Base-by-base conservation (phyloP, 2,888 invertebrate genomes). In the Acronicta alni region DNA sequence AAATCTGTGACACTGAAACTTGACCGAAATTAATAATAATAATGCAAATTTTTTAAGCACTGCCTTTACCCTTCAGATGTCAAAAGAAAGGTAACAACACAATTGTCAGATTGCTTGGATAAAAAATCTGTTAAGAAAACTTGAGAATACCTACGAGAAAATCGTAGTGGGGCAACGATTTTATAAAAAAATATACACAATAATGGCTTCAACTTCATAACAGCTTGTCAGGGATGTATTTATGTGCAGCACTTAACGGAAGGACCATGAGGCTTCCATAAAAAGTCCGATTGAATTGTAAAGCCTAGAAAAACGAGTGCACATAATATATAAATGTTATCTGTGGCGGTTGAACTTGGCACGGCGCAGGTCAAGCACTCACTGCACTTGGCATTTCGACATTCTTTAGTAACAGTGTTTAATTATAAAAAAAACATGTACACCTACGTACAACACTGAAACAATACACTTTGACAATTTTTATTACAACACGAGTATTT, bases 381-480 rank as follows among this genome's bases (percentile, higher is more conserved):
- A 57, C 52, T 51, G 56, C 42, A 69, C 74, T 74, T 77, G 70
- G 62, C 62, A 74, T 66, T 69, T 66, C 66, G 38, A 74, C 61
- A 69, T 74, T 69, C 56, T 69, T 26, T 42, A 38, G 43, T 52
- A 51, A 45, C 45, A 43, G 38, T 48, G 53, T 37, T 66, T 71
- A 71, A 49, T 57, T 70, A 65, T 54, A 30, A 56, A 32, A n/a
- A 14, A n/a, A 2, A 6, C 35, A 35, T 7, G 1, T n/a, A 35
- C n/a, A 32, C 32, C 26, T 26, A 26, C 26, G 9, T 9, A 9
- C 26, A 26, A 26, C 26, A 26, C 26, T 9, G 9, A 1, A 26
- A 9, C 9, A 26, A 1, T 26, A 26, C 26, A 26, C 26, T 26
- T 4, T 3, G 26, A 26, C 26, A 26, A 26, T 26, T n/a, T n/a